Conservation (phyloP, 2,113 vertebrate genomes). For the Hydrochoerus hydrochaeris region DNA sequence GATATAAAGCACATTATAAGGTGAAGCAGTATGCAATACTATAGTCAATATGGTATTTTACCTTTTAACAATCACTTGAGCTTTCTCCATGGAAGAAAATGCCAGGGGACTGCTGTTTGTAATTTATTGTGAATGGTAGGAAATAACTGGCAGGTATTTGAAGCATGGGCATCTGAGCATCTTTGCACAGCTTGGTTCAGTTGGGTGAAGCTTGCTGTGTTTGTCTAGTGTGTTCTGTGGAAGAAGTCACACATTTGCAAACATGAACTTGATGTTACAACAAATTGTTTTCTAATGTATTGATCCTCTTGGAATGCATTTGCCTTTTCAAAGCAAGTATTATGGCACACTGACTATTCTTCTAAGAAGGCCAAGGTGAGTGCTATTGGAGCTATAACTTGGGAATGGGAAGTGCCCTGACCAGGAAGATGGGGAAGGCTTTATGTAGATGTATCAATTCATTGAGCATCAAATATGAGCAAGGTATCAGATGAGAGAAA, state of each 20-base stretch:
- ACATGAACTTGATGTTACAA: neutral
- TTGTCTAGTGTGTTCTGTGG: neutral
- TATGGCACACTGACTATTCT: neutral
- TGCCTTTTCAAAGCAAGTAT: neutral
- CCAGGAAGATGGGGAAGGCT: neutral
- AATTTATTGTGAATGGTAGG: neutral
- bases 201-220: neutral
- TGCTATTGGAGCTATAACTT: neutral
- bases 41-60: neutral
- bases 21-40: neutral
- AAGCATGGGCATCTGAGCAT: fast-evolving
- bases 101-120: neutral
- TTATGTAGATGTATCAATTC: neutral
- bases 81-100: neutral
- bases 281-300: neutral
- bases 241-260: neutral
- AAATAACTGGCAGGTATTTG: neutral
- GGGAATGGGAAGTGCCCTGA: neutral
- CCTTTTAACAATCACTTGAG: neutral
- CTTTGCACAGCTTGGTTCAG: neutral
- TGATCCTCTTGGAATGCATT: fast-evolving
- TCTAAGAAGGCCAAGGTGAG: neutral
- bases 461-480: neutral
- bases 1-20: neutral
- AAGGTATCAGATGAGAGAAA: neutral